Evolutionary conservation across 2,888 invertebrate genomes (phyloP), one percentile per base, ranked within the genome.

Genomic region (Eupeodes luniger): DNA sequence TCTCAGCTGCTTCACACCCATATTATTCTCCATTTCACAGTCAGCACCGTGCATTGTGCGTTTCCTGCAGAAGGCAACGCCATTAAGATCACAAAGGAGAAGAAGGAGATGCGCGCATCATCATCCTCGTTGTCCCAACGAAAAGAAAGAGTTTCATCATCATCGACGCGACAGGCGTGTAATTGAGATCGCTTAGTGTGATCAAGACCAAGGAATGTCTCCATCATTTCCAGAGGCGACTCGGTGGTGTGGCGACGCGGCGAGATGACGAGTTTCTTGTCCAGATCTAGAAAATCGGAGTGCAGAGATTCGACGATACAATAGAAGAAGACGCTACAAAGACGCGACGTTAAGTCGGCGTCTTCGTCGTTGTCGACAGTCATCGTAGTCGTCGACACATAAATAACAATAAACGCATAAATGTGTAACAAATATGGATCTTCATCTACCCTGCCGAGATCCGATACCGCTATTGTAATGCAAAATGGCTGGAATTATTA

Each of bases 361-460:
- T 16, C 44, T 11, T 44, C 12, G 19, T 44, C 44, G 19, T 55
- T 19, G 55, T 55, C 51, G 14, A 27, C 6, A 44, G 55, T 55
- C 51, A 51, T 34, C 6, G 64, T 64, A 19, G 19, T 11, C 59
- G 27, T 61, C 36, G 55, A 84, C 49, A 70, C 75, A 70, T 40
- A 64, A 84, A 79, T 61, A 84, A 76, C 59, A 85, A 76, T 70
- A 80, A 80, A 70, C 69, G 55, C 81, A 85, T 76, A 40, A 47
- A 47, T 72, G 72, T 72, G 72, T 72, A 70, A 69, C 64, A 77
- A 53, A 77, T 72, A 76, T 76, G 51, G 64, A 57, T 53, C 11
- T 14, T 47, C 55, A 34, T 57, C 49, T 51, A 10, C 27, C 51
- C 1, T 40, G 5, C 59, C 19, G 5, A 11, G 5, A 11, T 1